phyloP scores from a whole-genome alignment of 2,797 vertebrate genomes.

The Cryptoprocta ferox region DNA sequence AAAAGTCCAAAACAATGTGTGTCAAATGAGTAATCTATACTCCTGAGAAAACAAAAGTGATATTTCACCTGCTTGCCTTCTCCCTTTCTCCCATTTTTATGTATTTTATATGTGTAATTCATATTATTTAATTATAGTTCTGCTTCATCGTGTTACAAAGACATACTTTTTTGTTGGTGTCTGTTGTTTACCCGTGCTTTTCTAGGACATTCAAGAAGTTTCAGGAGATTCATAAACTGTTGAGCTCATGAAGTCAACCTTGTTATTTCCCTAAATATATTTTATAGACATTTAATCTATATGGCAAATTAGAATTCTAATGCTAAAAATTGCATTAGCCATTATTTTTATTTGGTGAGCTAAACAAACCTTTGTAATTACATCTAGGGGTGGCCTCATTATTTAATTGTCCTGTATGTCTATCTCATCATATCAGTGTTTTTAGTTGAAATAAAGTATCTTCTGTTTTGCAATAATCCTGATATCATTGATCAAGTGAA shows the following conservation, averaged over 20 bases:
- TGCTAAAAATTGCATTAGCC: neutral
- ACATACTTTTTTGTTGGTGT: neutral
- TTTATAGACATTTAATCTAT: neutral
- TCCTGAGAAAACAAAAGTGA: neutral
- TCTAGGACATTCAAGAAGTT: neutral
- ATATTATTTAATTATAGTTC: neutral
- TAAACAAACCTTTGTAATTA: conserved; percentile 2
- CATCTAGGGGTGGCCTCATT: neutral
- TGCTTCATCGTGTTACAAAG: neutral
- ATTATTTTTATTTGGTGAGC: neutral
- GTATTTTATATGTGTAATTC: neutral
- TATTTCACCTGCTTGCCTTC: neutral
- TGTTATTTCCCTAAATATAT: neutral
- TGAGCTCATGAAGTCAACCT: neutral
- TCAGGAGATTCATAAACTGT: neutral
- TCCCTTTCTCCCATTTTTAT: neutral
- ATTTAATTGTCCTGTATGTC: neutral
- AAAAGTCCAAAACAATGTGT: neutral
- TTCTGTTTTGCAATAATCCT: neutral
- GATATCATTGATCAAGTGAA: neutral
- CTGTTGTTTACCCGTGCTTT: neutral
- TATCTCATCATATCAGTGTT: neutral
- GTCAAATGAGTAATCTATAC: neutral
- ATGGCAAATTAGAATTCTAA: neutral
- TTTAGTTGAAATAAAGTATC: neutral